Base-by-base conservation (phyloP, 2,888 invertebrate genomes). In the Chaetogeoica ovagalla region DNA sequence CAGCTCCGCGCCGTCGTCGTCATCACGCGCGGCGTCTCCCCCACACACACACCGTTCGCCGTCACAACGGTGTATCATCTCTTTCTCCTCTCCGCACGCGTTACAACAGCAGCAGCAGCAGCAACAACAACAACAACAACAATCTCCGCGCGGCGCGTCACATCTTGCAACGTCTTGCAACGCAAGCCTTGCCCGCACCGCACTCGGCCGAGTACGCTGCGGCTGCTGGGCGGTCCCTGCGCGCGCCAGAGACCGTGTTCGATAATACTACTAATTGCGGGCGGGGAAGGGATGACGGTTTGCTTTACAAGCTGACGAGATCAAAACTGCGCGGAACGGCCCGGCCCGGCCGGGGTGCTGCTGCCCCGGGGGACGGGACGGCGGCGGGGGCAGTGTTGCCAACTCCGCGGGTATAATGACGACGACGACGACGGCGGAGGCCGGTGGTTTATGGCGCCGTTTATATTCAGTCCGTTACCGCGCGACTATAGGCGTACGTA, bases 231-330 rank as follows among this genome's bases (percentile, higher is more conserved):
- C n/a, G 30, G 11, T 37, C 39, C n/a, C 57, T n/a, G n/a, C 79
- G 23, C 62, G 37, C 39, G 57, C 79, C n/a, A 70, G 23, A 52
- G 37, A 21, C 43, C 79, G 62, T 79, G 70, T 79, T 79, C 79
- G 79, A 79, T 79, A 79, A 79, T 79, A 79, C 70, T 79, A 71
- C 79, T 71, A 65, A 79, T 79, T 79, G 79, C 71, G 79, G 71
- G 75, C 30, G 11, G 19, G 6, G 55, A 19, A 4, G 52, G 23
- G 43, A 55, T 55, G 63, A 21, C 39, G 77, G 71, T 71, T 79
- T 71, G 71, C 79, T 79, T 71, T 71, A 79, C 79, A 79, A 79
- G 79, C 79, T 65, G 79, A 71, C 75, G 79, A 79, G 70, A 79
- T 79, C 71, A 71, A 79, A 79, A 79, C 71, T 55, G 69, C 59